These are phyloP conservation scores for Acanthopleura granulata DNA, from an alignment of 2,888 invertebrate species.

Conservation along the genomic window DNA sequence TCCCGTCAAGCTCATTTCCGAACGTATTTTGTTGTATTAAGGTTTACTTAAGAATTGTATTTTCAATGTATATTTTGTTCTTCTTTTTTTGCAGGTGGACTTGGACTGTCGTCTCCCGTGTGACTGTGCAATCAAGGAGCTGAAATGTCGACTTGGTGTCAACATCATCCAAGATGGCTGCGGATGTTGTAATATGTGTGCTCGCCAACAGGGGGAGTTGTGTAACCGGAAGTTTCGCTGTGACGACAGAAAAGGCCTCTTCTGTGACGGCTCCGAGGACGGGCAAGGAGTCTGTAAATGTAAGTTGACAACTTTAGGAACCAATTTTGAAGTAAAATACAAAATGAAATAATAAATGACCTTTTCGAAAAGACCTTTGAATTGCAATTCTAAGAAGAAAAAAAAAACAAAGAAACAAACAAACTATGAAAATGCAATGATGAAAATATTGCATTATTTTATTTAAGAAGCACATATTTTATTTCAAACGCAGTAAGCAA, in stretches of 20 bases:
- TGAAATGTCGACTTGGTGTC: constrained; percentile 69
- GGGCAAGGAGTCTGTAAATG: constrained; percentile 16
- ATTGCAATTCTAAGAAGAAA: no score
- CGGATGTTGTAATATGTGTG: constrained; percentile 75
- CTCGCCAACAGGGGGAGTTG: constrained; percentile 73
- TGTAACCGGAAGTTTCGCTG: constrained; percentile 74
- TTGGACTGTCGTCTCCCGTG: constrained; percentile 73
- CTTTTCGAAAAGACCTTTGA: no score
- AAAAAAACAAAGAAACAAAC: no score
- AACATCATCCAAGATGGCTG: constrained; percentile 72
- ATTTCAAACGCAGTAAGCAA: no score
- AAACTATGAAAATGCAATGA: no score
- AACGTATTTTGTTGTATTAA: not conserved
- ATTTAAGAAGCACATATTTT: no score
- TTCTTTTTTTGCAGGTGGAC: constrained; percentile 28
- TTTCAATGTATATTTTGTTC: not conserved
- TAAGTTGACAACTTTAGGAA: not conserved
- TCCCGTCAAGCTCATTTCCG: not conserved
- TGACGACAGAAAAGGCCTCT: constrained; percentile 72
- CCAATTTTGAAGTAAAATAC: no score
- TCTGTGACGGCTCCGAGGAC: constrained; percentile 68
- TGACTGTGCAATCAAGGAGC: constrained; percentile 69
- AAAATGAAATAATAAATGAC: no score
- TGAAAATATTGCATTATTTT: no score
- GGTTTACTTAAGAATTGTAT: not conserved